phyloP scores from a whole-genome alignment of 2,888 invertebrate species.

The Calephelis perditalis region DNA sequence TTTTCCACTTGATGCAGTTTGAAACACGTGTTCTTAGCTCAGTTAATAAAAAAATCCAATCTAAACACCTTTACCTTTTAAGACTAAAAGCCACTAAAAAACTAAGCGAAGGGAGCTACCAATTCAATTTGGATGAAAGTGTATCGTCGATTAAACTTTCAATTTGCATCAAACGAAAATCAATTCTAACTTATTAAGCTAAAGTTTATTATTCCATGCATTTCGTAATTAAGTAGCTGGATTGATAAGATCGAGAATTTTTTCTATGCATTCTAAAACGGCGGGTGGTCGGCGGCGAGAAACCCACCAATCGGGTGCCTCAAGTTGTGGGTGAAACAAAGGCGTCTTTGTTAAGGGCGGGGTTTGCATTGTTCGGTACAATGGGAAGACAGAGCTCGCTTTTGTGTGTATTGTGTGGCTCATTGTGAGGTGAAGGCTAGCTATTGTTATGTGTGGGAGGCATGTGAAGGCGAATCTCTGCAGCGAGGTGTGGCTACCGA shows the following conservation, averaged over 20 bases:
- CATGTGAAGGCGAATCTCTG: conserved; percentile 17
- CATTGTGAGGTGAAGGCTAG: conserved; percentile 41
- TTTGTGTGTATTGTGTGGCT: conserved; percentile 61
- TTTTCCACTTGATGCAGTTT: background rate
- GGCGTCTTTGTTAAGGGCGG: conserved; percentile 61
- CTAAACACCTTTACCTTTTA: conserved; percentile 2
- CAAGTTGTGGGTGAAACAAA: conserved; percentile 63
- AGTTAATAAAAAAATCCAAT: background rate
- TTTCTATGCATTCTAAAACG: conserved; percentile 46
- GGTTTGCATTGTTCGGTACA: conserved; percentile 64
- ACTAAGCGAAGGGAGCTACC: conserved; percentile 5
- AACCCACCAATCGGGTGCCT: conserved; percentile 52
- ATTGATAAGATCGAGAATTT: conserved; percentile 41
- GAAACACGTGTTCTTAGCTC: background rate
- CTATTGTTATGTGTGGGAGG: conserved; percentile 24
- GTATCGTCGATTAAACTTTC: conserved; percentile 5
- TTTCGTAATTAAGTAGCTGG: conserved; percentile 30
- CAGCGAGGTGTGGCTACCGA: background rate
- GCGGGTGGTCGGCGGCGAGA: conserved; percentile 47
- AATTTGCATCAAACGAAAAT: background rate
- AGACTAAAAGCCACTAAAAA: background rate
- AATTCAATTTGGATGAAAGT: conserved; percentile 12
- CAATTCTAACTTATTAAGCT: background rate
- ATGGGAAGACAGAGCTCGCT: conserved; percentile 67
- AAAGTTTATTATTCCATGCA: conserved; percentile 1